Evolutionary conservation across 2,113 vertebrate species (phyloP).

Genomic region (Saccopteryx leptura): DNA sequence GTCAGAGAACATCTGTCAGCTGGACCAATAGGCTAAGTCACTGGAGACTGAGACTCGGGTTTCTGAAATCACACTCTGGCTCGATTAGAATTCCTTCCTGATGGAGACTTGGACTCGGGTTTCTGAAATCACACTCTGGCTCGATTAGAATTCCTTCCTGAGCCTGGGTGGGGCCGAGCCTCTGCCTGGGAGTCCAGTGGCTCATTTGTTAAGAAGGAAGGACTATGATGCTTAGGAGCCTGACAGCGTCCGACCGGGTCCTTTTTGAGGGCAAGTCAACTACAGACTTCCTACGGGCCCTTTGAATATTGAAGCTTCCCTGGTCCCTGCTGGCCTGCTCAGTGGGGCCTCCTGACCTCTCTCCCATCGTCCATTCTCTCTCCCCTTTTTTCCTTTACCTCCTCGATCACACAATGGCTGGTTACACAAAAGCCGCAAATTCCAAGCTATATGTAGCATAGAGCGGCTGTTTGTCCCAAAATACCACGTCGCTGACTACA

Average conservation of each 20-base stretch:
- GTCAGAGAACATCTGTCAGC: background rate
- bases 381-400: constrained; percentile 55
- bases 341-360: background rate
- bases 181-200: background rate
- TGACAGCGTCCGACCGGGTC: background rate
- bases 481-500: constrained; percentile 89
- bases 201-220: background rate
- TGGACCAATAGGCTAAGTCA: background rate
- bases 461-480: constrained; percentile 88
- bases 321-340: background rate
- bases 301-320: background rate
- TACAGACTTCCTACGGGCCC: background rate
- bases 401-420: constrained; percentile 81
- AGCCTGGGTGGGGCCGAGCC: background rate
- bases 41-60: background rate
- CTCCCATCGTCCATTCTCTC: constrained; percentile 7
- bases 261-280: background rate
- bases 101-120: background rate
- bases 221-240: background rate
- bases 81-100: background rate
- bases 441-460: constrained; percentile 89
- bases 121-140: no score
- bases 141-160: background rate
- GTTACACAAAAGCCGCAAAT: constrained; percentile 90
- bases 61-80: background rate